Evolutionary conservation across 2,888 invertebrate species (phyloP).

Genomic region (Cephus sareptanus): DNA sequence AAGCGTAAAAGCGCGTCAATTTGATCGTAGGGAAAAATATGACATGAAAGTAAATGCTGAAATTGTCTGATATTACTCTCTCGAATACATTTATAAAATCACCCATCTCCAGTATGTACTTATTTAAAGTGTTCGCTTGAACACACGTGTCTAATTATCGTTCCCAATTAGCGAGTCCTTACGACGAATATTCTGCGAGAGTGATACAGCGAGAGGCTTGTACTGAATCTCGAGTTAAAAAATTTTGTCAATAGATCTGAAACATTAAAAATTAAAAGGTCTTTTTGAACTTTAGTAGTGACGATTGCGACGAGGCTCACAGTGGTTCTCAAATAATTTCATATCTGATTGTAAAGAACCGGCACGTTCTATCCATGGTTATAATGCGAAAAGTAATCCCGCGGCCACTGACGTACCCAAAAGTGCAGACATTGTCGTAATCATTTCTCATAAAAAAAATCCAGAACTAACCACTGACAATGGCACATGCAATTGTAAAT

Average conservation of each 20-base stretch:
- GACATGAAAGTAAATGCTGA: background rate
- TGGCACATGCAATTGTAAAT: background rate
- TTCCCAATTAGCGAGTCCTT: background rate
- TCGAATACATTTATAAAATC: background rate
- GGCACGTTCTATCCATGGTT: background rate
- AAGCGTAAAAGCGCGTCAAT: background rate
- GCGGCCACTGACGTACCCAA: background rate
- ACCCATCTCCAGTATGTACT: background rate
- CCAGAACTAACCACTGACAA: background rate
- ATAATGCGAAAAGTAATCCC: background rate
- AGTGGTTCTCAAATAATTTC: background rate
- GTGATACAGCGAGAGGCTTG: too few relatives aligned
- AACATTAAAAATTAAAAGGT: background rate
- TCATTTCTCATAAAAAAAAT: background rate
- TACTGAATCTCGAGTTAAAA: background rate
- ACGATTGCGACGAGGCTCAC: background rate
- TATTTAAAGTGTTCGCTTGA: background rate
- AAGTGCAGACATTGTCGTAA: background rate
- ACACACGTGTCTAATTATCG: background rate
- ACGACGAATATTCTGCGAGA: background rate
- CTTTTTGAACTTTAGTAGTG: background rate
- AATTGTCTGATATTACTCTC: background rate
- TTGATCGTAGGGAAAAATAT: background rate
- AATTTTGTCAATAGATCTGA: background rate
- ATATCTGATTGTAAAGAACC: background rate